These are phyloP conservation scores for Sebastes alutus DNA, from an alignment of 2,797 vertebrate species.

Conservation along the genomic window DNA sequence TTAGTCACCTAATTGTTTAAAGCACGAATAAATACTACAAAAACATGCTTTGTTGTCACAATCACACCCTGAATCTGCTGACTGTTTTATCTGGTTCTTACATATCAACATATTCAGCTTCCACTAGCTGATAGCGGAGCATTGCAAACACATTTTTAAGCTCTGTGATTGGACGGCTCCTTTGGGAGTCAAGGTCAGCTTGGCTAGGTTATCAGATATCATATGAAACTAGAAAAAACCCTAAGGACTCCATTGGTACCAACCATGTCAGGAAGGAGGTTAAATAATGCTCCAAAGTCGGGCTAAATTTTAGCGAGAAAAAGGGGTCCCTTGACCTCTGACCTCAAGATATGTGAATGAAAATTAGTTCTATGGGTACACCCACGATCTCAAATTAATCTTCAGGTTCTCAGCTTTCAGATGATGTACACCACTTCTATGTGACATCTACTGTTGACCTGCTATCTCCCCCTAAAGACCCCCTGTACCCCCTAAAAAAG, in stretches of 20 bases:
- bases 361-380: too few relatives aligned
- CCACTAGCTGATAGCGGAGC: not conserved
- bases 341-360: too few relatives aligned
- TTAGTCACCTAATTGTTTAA: not conserved
- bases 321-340: too few relatives aligned
- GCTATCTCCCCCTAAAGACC: too few relatives aligned
- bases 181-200: not conserved
- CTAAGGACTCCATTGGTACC: rapidly evolving
- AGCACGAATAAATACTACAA: not conserved
- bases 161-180: not conserved
- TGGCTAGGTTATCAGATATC: too few relatives aligned
- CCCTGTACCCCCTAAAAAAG: rapidly evolving
- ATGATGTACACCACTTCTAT: not conserved
- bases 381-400: rapidly evolving
- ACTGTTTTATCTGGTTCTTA: too few relatives aligned
- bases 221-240: too few relatives aligned
- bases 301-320: too few relatives aligned
- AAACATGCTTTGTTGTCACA: not conserved
- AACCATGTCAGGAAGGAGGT: too few relatives aligned
- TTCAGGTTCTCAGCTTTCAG: not conserved
- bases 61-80: not conserved
- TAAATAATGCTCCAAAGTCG: too few relatives aligned
- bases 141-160: not conserved
- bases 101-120: too few relatives aligned
- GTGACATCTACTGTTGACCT: too few relatives aligned